A percentile compares a stretch with the other conserved stretches of the same genome.
Evolutionary conservation across 2,797 vertebrate species (phyloP).

Genomic region (Telmatherina bonti): DNA sequence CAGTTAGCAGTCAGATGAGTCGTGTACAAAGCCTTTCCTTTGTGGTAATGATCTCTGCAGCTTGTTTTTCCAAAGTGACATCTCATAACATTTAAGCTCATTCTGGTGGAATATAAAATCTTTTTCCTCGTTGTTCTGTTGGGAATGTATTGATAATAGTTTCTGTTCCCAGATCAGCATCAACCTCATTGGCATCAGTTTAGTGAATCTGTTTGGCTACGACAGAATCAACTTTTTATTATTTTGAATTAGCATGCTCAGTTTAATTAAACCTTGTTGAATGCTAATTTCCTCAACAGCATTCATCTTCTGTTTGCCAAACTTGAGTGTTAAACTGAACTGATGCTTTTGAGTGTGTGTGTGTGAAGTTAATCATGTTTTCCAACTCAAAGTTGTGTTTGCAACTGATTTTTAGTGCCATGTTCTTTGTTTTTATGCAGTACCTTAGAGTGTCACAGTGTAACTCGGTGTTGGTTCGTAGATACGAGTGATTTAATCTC

Average conservation of each 20-base stretch:
- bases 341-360: conserved; percentile 9
- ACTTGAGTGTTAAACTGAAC: background rate
- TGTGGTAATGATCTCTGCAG: conserved; percentile 42
- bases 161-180: conserved; percentile 41
- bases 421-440: conserved; percentile 33
- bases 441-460: conserved; percentile 12
- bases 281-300: background rate
- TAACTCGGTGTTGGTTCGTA: background rate
- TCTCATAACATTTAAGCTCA: conserved; percentile 13
- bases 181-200: conserved; percentile 17
- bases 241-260: background rate
- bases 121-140: conserved; percentile 22
- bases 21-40: conserved; percentile 47
- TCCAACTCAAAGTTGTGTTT: conserved; percentile 3
- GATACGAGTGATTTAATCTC: background rate
- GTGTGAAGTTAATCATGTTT: conserved; percentile 19
- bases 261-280: background rate
- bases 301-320: background rate
- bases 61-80: conserved; percentile 46
- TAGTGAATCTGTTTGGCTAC: background rate
- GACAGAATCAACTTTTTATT: background rate
- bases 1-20: conserved; percentile 59
- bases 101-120: conserved; percentile 22
- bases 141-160: conserved; percentile 46
- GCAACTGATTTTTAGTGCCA: conserved; percentile 40